Base-by-base conservation (phyloP, 2,888 invertebrate species). In the Acrobasis suavella region DNA sequence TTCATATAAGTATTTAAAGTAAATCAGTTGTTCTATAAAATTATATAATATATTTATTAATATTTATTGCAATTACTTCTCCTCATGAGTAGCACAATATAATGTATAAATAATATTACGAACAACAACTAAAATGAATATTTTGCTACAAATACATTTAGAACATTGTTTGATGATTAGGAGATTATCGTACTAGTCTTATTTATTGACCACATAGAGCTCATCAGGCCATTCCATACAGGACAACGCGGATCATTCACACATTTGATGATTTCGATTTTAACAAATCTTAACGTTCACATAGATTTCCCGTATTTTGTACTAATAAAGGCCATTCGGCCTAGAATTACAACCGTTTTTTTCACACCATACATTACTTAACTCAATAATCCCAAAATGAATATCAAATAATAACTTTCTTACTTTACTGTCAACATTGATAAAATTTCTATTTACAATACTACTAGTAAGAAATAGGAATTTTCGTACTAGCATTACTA, bases 31-130 rank as follows among this genome's bases (percentile, higher is more conserved):
- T 32, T 32, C 7, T 32, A 7, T 2, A 32, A 22, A 22, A 22
- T 22, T 22, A 22, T 22, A 1, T 22, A 22, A 22, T 22, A 1
- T 22, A 22, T 22, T 22, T 22, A 1, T 22, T 22, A 22, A 22
- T 2, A 22, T 22, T 2, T 22, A 22, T 22, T 22, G 22, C 22
- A 22, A 2, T 22, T 22, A 3, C 3, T 22, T 22, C 22, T 22
- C 22, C 22, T 22, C 22, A 22, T 22, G 3, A 22, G 22, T 2
- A 22, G 22, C 22, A 22, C 22, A 22, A 22, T 22, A 22, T 22
- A 22, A 32, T 32, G 32, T 32, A 55, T n/a, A 39, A 38, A 55
- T 38, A 55, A 55, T 3, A 39, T 38, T 55, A 55, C 55, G 55
- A 55, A 39, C 55, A 55, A 56, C 12, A 56, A 56, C 42, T 46